Evolutionary conservation across 2,888 invertebrate species (phyloP).

Genomic region (Ceriagrion tenellum): DNA sequence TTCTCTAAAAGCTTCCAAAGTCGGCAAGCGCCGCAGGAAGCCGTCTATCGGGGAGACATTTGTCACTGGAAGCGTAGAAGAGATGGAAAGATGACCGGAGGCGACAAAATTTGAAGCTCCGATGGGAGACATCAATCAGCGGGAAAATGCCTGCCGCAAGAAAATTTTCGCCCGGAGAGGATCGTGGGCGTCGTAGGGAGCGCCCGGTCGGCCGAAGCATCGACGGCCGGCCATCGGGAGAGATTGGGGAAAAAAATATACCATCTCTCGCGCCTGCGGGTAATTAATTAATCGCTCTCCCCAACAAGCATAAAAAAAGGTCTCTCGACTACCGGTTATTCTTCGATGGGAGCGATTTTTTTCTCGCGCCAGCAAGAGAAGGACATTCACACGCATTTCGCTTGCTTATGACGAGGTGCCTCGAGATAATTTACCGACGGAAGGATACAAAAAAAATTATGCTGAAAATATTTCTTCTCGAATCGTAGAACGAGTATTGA

Average conservation of each 20-base stretch:
- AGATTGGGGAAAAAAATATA: background rate
- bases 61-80: background rate
- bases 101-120: conserved; percentile 22
- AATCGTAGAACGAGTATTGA: conserved; percentile 12
- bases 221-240: background rate
- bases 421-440: conserved; percentile 34
- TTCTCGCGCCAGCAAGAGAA: background rate
- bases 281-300: background rate
- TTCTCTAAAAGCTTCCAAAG: background rate
- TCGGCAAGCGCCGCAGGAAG: background rate
- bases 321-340: background rate
- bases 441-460: background rate
- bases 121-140: background rate
- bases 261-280: background rate
- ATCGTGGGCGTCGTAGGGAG: background rate
- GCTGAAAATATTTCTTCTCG: background rate
- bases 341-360: conserved; percentile 5
- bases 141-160: background rate
- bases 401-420: background rate
- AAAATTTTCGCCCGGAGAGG: background rate
- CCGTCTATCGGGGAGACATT: background rate
- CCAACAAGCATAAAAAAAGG: background rate
- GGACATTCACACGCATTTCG: conserved; percentile 29
- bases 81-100: background rate
- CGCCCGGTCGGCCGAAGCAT: too few species aligned